These are phyloP conservation scores for Scaptomyza pallida DNA, from an alignment of 1,140 invertebrate species.

Conservation along the genomic window DNA sequence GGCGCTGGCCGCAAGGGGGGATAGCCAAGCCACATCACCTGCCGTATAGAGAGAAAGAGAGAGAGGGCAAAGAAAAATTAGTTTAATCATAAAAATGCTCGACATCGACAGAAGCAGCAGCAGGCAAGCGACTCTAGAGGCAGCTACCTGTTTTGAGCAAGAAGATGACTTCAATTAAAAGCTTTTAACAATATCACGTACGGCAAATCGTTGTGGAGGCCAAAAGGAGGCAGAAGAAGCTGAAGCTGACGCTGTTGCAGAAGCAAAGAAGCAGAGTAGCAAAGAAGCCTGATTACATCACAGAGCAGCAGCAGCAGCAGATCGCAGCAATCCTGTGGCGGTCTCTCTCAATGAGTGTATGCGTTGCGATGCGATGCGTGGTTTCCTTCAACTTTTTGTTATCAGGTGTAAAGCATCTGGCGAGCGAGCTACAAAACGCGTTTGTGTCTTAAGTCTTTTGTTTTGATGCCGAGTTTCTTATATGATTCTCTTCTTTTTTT, in stretches of 20 bases:
- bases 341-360: conserved; percentile 47
- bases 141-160: conserved; percentile 83
- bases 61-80: conserved; percentile 78
- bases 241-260: too few relatives aligned
- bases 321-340: conserved; percentile 56
- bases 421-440: conserved; percentile 64
- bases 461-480: conserved; percentile 37
- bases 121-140: conserved; percentile 47
- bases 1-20: conserved; percentile 40
- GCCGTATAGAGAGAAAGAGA: conserved; percentile 51
- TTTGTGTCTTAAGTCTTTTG: conserved; percentile 76
- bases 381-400: conserved; percentile 42
- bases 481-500: not conserved
- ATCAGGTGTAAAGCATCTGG: conserved; percentile 80
- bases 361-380: conserved; percentile 6
- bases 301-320: conserved; percentile 62
- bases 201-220: conserved; percentile 63
- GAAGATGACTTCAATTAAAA: conserved; percentile 83
- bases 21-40: conserved; percentile 65
- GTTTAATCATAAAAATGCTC: conserved; percentile 84
- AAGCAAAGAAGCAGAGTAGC: conserved; percentile 6
- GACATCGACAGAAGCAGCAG: conserved; percentile 52
- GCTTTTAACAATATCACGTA: conserved; percentile 84
- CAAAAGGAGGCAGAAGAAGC: not conserved
- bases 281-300: conserved; percentile 68